A percentile compares a stretch with the other conserved stretches of the same genome.
phyloP scores from a whole-genome alignment of 2,888 invertebrate species.

The Subacronicta megacephala region DNA sequence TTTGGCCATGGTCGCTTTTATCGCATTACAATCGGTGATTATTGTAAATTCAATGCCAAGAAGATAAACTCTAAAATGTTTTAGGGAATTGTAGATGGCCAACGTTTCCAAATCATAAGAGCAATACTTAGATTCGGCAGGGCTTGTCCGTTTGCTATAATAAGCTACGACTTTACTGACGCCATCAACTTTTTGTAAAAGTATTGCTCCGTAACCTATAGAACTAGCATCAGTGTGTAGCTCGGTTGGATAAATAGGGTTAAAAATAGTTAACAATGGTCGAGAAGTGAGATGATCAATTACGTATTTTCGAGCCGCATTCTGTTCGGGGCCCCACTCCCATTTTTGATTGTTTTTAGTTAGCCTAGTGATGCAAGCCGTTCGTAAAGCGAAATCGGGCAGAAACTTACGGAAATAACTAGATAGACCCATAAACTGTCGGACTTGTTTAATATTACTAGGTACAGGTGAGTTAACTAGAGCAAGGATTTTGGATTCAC shows the following conservation, averaged over 20 bases:
- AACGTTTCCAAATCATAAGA: constrained; percentile 5
- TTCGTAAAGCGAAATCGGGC: constrained; percentile 1
- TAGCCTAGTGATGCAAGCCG: constrained; percentile 1
- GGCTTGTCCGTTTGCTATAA: constrained; percentile 46
- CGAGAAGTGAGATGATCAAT: constrained; percentile 38
- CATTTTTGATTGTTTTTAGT: constrained; percentile 4
- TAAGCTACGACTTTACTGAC: constrained; percentile 53
- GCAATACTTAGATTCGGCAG: constrained; percentile 51
- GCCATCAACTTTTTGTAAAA: constrained; percentile 25
- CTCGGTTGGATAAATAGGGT: constrained; percentile 47
- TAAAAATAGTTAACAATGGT: constrained; percentile 53
- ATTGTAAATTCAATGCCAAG: constrained; percentile 44
- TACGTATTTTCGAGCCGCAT: constrained; percentile 27
- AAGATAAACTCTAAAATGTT: constrained; percentile 64
- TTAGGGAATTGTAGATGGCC: neutral
- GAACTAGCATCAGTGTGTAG: constrained; percentile 56
- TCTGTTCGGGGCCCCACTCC: constrained; percentile 9
- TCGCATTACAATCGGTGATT: constrained; percentile 5
- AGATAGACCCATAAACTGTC: neutral
- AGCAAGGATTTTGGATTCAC: constrained; percentile 1
- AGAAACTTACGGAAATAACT: constrained; percentile 7
- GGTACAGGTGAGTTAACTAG: neutral
- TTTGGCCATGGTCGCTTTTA: constrained; percentile 3
- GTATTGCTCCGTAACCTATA: constrained; percentile 44
- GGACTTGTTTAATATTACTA: neutral